phyloP scores from a whole-genome alignment of 2,888 invertebrate species.

The Spisula subtruncata region DNA sequence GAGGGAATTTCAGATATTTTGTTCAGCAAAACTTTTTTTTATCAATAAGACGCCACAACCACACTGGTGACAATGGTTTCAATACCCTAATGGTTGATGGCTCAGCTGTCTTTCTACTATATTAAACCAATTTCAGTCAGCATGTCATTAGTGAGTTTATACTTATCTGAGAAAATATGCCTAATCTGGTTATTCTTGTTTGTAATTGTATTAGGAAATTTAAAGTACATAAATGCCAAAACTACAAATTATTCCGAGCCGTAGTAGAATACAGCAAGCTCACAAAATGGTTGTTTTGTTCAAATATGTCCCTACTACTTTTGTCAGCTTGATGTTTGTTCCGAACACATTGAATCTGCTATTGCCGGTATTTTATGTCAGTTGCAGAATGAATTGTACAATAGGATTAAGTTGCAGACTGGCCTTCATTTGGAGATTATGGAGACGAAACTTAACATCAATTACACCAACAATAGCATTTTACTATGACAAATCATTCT shows the following conservation, averaged over 20 bases:
- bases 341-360: too few relatives aligned
- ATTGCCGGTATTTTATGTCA: too few relatives aligned
- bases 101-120: neutral
- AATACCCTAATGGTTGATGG: neutral
- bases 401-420: too few relatives aligned
- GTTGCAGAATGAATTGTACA: too few relatives aligned
- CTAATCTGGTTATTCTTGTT: neutral
- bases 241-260: neutral
- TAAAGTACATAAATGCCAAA: neutral
- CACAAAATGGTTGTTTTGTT: neutral
- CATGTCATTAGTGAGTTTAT: neutral
- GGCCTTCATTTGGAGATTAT: too few relatives aligned
- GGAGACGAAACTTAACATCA: too few relatives aligned
- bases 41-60: slow-evolving; percentile 11
- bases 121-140: too few relatives aligned
- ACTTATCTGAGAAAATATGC: neutral
- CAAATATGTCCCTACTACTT: too few relatives aligned
- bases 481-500: neutral
- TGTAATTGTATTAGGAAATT: neutral
- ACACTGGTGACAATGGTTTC: neutral
- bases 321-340: too few relatives aligned
- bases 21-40: neutral
- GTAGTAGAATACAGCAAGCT: neutral
- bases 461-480: too few relatives aligned
- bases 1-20: neutral